Evolutionary conservation across 2,113 vertebrate genomes (phyloP), one percentile per base, ranked within the genome.

Genomic region (Macroglossus sobrinus): DNA sequence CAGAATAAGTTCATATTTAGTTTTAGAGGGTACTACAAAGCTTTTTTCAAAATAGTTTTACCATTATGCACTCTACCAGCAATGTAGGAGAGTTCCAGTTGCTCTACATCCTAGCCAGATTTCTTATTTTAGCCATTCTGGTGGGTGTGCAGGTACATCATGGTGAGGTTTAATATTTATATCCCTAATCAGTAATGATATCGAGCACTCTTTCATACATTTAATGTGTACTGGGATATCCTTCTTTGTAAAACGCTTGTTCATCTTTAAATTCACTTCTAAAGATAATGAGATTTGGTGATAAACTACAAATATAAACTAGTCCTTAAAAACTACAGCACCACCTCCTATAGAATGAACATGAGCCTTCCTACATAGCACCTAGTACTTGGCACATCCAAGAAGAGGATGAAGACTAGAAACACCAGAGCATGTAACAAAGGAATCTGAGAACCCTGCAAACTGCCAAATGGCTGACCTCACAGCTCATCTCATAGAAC

Each of bases 211-310:
- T 53, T 69, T 45, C 78, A 50, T 13, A 68, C 1, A n/a, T 16
- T 93, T 38, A 63, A 30, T n/a, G 84, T 68, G 55, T 40, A 13
- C 21, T 43, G 84, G 78, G 35, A 50, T 7, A 12, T 63, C 28
- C 7, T 95, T 43, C 71, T 89, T 38, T 88, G 30, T 7, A 14
- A 94, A 30, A 3, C 12, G 30, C 1, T 61, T 64, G 26, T 38
- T 87, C 53, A 55, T 63, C 66, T 91, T 43, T 64, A 84, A 92
- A 81, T 87, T 63, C 10, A 69, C 28, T 63, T 84, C 81, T 43
- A 84, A 57, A 72, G 47, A 84, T 24, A n/a, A 38, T 71, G 45
- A 13, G 43, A 40, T 43, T n/a, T 57, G 9, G 14, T 7, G 47
- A 84, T 61, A 18, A 35, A 55, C 22, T 33, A 35, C 33, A 53